Conservation (phyloP, 1,140 invertebrate species). For the Diploscapter pachys region DNA sequence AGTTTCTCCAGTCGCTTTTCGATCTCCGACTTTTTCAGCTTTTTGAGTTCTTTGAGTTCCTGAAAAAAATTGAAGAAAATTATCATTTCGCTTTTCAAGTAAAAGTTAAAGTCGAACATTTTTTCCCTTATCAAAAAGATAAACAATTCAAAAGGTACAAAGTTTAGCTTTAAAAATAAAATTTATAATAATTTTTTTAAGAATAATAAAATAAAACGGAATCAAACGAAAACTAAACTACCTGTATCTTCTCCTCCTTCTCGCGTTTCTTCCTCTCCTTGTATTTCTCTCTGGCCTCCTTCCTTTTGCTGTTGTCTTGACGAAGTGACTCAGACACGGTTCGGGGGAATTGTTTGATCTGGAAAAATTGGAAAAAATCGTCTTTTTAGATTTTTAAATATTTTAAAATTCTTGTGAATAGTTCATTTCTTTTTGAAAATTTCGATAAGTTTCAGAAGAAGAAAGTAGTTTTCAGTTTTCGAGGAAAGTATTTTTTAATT, state of each 20-base stretch:
- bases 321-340: slow-evolving; percentile 79
- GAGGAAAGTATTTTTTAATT: not conserved
- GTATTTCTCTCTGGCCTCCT: slow-evolving; percentile 73
- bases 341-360: slow-evolving; percentile 83
- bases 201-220: too few species aligned
- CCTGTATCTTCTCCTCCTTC: slow-evolving; percentile 77
- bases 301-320: slow-evolving; percentile 73
- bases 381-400: not conserved
- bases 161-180: too few species aligned
- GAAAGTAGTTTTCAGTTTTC: too few species aligned
- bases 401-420: not conserved
- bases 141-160: too few species aligned
- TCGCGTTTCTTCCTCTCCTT: slow-evolving; percentile 74
- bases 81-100: too few species aligned
- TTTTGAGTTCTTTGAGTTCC: slow-evolving; percentile 3
- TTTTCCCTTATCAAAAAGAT: too few species aligned
- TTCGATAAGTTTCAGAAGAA: not conserved
- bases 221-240: slow-evolving; percentile 63
- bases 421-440: not conserved
- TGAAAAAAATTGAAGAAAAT: too few species aligned
- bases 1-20: slow-evolving; percentile 80
- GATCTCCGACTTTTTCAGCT: slow-evolving; percentile 72
- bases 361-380: slow-evolving; percentile 42
- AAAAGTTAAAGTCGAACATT: too few species aligned
- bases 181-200: not conserved